phyloP scores from a whole-genome alignment of 2,797 vertebrate species.

The Cyprinodon diabolis region DNA sequence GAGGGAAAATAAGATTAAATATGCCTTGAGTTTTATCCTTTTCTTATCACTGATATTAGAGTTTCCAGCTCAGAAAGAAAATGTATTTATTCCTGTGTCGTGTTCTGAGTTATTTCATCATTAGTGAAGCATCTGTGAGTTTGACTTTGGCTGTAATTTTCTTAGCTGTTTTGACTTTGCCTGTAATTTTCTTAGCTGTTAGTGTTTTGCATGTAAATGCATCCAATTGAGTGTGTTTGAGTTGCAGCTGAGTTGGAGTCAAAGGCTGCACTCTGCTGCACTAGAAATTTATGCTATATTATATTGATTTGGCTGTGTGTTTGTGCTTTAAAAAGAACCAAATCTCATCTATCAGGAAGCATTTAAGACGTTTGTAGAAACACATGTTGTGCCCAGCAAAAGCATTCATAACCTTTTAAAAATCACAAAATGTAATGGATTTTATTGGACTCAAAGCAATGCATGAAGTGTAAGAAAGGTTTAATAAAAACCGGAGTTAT shows the following conservation, averaged over 20 bases:
- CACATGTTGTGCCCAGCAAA: not conserved
- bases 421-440: not conserved
- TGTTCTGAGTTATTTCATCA: not conserved
- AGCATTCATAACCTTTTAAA: not conserved
- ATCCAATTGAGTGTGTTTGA: slow-evolving; percentile 2
- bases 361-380: slow-evolving; percentile 29
- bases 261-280: not conserved
- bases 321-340: slow-evolving; percentile 25
- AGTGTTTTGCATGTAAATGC: not conserved
- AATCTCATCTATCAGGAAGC: slow-evolving; percentile 22
- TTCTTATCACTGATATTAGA: slow-evolving; percentile 12
- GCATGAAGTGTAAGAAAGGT: not conserved
- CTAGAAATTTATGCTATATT: not conserved
- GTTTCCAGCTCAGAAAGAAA: slow-evolving; percentile 1
- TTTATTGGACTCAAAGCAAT: slow-evolving; percentile 4
- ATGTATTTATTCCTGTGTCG: not conserved
- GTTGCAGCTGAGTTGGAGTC: not conserved
- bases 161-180: too few relatives aligned
- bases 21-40: slow-evolving; percentile 10
- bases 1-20: slow-evolving; percentile 21
- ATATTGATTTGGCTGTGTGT: slow-evolving; percentile 8
- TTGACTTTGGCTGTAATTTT: slow-evolving; percentile 8
- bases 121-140: not conserved
- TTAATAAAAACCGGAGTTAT: too few relatives aligned
- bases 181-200: not conserved